phyloP scores from a whole-genome alignment of 1,140 invertebrate genomes.

The Aleiodes sp. region DNA sequence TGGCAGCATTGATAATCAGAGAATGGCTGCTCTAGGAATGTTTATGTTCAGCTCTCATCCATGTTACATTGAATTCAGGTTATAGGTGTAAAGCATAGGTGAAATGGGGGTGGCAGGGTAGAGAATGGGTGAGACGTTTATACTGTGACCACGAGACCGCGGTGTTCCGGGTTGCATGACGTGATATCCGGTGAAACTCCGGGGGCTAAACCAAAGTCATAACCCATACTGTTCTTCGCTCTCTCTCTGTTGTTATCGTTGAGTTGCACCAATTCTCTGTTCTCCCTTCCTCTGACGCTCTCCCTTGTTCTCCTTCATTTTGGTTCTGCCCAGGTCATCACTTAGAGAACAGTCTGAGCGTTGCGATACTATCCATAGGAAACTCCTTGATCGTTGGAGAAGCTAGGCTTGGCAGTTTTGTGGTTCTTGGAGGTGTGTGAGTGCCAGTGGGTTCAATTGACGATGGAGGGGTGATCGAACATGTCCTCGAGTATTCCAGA shows the following conservation, averaged over 20 bases:
- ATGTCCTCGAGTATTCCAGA: background rate
- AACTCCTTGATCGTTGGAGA: constrained; percentile 7
- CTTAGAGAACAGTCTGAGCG: constrained; percentile 3
- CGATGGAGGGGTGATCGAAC: background rate
- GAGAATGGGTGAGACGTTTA: background rate
- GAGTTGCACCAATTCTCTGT: background rate
- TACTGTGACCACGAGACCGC: constrained; percentile 10
- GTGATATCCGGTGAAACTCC: background rate
- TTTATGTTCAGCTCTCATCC: background rate
- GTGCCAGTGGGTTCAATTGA: background rate
- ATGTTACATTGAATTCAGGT: constrained; percentile 3
- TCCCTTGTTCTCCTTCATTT: too few species aligned
- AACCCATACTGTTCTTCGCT: background rate
- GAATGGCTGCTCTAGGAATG: background rate
- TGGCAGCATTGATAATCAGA: background rate
- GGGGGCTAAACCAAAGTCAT: background rate
- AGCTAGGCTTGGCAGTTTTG: constrained; percentile 1
- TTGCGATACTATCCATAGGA: background rate
- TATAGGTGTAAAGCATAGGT: background rate
- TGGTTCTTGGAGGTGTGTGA: background rate
- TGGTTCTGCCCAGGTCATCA: background rate
- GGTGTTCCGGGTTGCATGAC: constrained; percentile 8
- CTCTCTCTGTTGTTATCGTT: background rate
- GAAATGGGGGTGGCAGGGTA: background rate
- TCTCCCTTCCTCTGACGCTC: background rate